These are phyloP conservation scores for Abramis brama DNA, from an alignment of 2,113 vertebrate species.

Conservation along the genomic window DNA sequence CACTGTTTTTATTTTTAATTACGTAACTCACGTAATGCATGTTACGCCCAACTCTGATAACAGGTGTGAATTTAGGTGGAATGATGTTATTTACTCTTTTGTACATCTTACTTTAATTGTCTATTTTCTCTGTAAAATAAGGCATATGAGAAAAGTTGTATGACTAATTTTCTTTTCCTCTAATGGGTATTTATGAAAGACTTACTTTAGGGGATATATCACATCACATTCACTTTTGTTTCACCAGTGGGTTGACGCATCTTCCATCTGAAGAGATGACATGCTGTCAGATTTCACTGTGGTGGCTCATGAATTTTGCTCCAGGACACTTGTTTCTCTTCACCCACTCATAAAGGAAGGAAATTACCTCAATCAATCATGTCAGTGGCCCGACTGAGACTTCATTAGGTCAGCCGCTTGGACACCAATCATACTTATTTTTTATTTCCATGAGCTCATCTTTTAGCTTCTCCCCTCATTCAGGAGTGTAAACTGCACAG, in stretches of 20 bases:
- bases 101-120: not conserved
- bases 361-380: constrained; percentile 63
- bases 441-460: constrained; percentile 62
- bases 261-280: not conserved
- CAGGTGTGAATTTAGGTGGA: not conserved
- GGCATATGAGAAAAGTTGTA: not conserved
- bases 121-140: not conserved
- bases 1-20: no score
- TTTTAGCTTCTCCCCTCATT: constrained; percentile 50
- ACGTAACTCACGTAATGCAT: no score
- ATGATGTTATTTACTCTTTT: not conserved
- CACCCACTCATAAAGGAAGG: constrained; percentile 43
- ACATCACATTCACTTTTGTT: constrained; percentile 32
- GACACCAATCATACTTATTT: constrained; percentile 55
- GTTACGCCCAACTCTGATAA: no score
- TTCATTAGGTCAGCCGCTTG: constrained; percentile 61
- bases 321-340: constrained; percentile 53
- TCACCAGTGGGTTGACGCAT: constrained; percentile 5
- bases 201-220: constrained; percentile 27
- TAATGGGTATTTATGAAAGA: constrained; percentile 24
- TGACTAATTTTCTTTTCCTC: not conserved
- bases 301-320: constrained; percentile 54
- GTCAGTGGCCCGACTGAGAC: constrained; percentile 54
- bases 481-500: constrained; percentile 9
- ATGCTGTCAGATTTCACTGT: constrained; percentile 32